Percentiles rank a stretch among this genome's conserved stretches.
Evolutionary conservation across 53 echinoderm and acorn worm genomes (phyloP).

Genomic region (Arbacia lixula): DNA sequence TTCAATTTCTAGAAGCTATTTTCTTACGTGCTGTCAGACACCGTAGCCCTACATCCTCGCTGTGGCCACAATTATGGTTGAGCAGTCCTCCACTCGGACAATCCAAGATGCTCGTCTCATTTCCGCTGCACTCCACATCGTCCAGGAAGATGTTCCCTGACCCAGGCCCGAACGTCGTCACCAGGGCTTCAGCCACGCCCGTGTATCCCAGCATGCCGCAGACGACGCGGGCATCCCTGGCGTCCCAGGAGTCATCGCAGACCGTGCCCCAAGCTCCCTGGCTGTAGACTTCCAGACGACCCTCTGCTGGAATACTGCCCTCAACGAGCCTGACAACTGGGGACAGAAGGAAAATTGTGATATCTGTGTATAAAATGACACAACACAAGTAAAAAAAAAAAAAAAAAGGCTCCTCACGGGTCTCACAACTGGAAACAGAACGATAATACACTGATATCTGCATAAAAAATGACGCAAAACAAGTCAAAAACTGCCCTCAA

Average conservation of each 20-base stretch:
- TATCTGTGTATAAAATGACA: no score
- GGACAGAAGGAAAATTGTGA: no score
- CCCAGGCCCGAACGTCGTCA: neutral
- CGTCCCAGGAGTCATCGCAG: constrained; percentile 32
- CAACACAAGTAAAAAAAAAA: no score
- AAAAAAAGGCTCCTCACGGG: no score
- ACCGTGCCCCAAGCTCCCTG: constrained; percentile 30
- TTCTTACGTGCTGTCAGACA: constrained; percentile 1
- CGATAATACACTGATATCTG: no score
- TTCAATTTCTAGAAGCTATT: no score
- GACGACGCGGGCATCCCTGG: constrained; percentile 9
- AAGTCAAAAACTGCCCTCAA: no score
- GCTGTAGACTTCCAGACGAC: constrained; percentile 22
- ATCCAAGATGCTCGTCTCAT: constrained; percentile 1
- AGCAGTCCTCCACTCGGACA: constrained; percentile 6
- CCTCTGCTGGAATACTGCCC: constrained; percentile 9
- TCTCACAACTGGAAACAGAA: no score
- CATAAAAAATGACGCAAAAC: no score
- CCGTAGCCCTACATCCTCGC: constrained; percentile 36
- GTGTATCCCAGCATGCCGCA: constrained; percentile 17
- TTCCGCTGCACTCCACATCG: constrained; percentile 24
- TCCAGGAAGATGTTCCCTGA: constrained; percentile 29
- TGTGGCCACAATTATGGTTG: constrained; percentile 29
- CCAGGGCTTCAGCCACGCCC: neutral
- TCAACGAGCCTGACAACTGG: constrained; percentile 33